Conservation (phyloP, 2,888 invertebrate genomes). For the Eupithecia centaureata region DNA sequence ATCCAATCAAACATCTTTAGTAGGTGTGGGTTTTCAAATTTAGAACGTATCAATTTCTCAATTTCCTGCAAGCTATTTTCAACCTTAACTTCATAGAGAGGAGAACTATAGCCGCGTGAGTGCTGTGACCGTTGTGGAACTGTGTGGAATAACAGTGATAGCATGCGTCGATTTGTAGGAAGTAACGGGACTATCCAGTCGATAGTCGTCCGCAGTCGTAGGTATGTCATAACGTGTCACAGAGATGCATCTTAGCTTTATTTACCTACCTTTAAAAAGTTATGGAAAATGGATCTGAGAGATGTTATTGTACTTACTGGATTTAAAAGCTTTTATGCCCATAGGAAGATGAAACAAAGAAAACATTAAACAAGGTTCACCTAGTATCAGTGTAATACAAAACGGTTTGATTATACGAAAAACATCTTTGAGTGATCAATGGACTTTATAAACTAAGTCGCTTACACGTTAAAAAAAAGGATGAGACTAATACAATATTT, state of each 20-base stretch:
- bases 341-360: not conserved
- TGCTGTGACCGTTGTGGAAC: slow-evolving; percentile 28
- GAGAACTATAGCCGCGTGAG: slow-evolving; percentile 15
- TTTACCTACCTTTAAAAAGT: no score
- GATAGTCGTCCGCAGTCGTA: slow-evolving; percentile 55
- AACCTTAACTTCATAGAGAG: slow-evolving; percentile 15
- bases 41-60: slow-evolving; percentile 7
- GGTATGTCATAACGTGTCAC: slow-evolving; percentile 28
- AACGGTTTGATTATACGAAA: no score
- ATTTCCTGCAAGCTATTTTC: slow-evolving; percentile 15
- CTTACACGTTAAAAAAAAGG: no score
- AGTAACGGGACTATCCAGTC: slow-evolving; percentile 76
- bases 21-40: slow-evolving; percentile 7
- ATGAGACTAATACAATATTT: no score
- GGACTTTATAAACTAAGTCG: no score
- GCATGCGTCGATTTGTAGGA: slow-evolving; percentile 72
- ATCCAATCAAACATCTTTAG: slow-evolving; percentile 14
- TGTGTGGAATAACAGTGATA: slow-evolving; percentile 50
- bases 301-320: not conserved
- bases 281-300: not conserved
- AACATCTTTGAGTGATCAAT: no score
- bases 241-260: slow-evolving; percentile 26
- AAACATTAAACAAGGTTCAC: no score
- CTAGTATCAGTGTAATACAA: no score
- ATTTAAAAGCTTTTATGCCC: not conserved